phyloP scores from a whole-genome alignment of 30 jellyfish, hydroid and myxozoan genomes.

The Sanderia malayensis region DNA sequence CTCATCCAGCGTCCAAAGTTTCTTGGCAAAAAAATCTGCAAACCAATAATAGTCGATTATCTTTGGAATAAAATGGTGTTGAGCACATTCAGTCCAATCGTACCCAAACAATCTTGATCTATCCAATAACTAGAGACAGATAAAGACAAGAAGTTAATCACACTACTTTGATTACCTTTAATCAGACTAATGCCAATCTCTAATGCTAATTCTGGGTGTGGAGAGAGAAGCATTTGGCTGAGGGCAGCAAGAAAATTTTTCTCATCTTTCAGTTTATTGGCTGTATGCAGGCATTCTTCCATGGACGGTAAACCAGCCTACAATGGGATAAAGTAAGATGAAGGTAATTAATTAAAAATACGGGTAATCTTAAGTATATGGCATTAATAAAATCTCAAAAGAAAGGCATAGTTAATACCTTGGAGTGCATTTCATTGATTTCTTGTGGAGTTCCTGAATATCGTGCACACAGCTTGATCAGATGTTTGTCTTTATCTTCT shows the following conservation, averaged over 20 bases:
- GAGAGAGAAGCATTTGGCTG: slow-evolving; percentile 34
- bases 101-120: no score
- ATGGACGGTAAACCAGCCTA: slow-evolving; percentile 54
- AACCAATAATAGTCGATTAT: no score
- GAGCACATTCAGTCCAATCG: no score
- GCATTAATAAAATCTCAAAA: no score
- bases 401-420: slow-evolving; percentile 12
- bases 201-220: slow-evolving; percentile 49
- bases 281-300: slow-evolving; percentile 43
- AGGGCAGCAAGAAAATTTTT: slow-evolving; percentile 35
- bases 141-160: no score
- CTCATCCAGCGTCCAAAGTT: slow-evolving; percentile 38
- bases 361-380: no score
- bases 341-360: no score
- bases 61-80: no score
- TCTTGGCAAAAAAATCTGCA: slow-evolving; percentile 30
- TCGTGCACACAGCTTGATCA: slow-evolving; percentile 51
- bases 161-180: slow-evolving; percentile 40
- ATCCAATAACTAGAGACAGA: no score
- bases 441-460: slow-evolving; percentile 53
- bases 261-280: slow-evolving; percentile 23
- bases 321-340: not conserved
- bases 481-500: slow-evolving; percentile 20
- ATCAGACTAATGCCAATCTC: slow-evolving; percentile 34
- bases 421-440: slow-evolving; percentile 51